Conservation (phyloP, 2,888 invertebrate species). For the Heliothis peltigera region DNA sequence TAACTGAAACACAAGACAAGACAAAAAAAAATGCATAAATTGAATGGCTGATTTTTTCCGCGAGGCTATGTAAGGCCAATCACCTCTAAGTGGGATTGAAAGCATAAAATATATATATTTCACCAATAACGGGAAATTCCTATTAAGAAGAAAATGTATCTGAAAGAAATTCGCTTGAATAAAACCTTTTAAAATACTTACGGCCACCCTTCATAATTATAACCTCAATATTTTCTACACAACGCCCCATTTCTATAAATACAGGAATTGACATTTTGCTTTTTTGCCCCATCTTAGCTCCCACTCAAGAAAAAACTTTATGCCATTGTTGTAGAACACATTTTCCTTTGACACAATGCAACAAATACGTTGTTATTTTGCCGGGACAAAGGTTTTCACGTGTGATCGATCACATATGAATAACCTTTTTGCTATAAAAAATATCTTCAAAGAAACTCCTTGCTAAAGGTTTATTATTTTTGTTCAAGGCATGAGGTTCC, state of each 20-base stretch:
- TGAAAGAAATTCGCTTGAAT: too few relatives aligned
- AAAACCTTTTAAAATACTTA: neutral
- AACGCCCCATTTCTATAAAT: slow-evolving; percentile 39
- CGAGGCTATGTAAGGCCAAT: too few relatives aligned
- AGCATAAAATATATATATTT: too few relatives aligned
- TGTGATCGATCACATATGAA: slow-evolving; percentile 77
- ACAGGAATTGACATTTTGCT: slow-evolving; percentile 49
- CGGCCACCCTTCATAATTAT: slow-evolving; percentile 29
- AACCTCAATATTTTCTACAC: slow-evolving; percentile 24
- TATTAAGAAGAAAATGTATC: too few relatives aligned
- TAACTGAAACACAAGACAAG: too few relatives aligned
- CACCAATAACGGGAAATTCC: too few relatives aligned
- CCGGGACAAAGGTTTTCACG: slow-evolving; percentile 63
- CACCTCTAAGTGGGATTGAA: too few relatives aligned
- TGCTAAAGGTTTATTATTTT: slow-evolving; percentile 41
- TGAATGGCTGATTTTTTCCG: too few relatives aligned
- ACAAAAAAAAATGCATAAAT: too few relatives aligned
- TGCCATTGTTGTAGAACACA: slow-evolving; percentile 17
- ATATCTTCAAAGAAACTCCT: slow-evolving; percentile 45
- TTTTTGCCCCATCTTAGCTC: slow-evolving; percentile 8
- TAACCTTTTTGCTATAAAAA: slow-evolving; percentile 66
- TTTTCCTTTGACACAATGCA: slow-evolving; percentile 40
- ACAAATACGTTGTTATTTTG: slow-evolving; percentile 56
- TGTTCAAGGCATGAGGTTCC: slow-evolving; percentile 24
- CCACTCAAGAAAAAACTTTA: slow-evolving; percentile 24